These are phyloP conservation scores for Bos javanicus DNA, from an alignment of 2,113 vertebrate species.

Conservation along the genomic window DNA sequence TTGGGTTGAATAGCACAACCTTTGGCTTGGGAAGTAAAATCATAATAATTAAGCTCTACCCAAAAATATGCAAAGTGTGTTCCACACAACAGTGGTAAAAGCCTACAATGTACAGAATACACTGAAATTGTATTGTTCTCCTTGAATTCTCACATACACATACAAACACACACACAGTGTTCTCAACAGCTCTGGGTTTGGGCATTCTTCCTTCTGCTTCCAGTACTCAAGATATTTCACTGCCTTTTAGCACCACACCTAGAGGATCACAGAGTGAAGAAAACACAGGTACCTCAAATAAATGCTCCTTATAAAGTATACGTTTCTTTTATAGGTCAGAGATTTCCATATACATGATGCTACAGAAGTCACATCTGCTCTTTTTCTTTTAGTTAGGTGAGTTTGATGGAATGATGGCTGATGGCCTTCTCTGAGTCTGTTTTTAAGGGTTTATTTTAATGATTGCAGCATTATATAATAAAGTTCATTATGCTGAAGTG, in stretches of 20 bases:
- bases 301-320: background rate
- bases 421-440: background rate
- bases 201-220: background rate
- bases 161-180: background rate
- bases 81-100: background rate
- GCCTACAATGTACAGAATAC: background rate
- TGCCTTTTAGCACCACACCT: background rate
- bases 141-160: background rate
- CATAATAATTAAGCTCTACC: background rate
- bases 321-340: background rate
- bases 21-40: background rate
- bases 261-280: background rate
- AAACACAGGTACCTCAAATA: background rate
- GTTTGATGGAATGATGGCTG: background rate
- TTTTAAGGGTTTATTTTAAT: background rate
- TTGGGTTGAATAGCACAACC: background rate
- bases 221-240: background rate
- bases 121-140: background rate
- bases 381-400: background rate
- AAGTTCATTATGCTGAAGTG: background rate
- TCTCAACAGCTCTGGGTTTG: background rate
- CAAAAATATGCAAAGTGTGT: background rate
- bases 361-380: background rate
- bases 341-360: background rate
- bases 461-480: background rate